Conservation (phyloP, 2,888 invertebrate species). For the Frankliniella fusca region DNA sequence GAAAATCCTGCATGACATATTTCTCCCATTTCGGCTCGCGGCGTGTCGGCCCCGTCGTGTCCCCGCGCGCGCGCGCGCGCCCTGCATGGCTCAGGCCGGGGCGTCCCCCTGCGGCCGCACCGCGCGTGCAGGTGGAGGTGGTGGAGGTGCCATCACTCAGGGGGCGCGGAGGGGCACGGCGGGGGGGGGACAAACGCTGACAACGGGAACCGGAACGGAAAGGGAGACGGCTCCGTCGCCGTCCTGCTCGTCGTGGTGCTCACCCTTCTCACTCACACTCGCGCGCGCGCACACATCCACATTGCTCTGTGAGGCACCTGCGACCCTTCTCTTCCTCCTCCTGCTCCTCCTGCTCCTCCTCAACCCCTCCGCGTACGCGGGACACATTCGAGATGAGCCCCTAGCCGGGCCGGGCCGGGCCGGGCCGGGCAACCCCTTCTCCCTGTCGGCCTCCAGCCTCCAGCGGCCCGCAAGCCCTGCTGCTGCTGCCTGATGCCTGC, state of each 20-base stretch:
- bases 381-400: background rate
- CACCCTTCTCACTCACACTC: too few relatives aligned
- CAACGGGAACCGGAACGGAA: too few relatives aligned
- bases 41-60: background rate
- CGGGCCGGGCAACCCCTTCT: too few relatives aligned
- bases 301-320: too few relatives aligned
- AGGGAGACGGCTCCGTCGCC: too few relatives aligned
- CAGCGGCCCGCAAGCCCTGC: too few relatives aligned
- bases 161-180: background rate
- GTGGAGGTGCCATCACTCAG: background rate
- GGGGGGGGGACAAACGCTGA: too few relatives aligned
- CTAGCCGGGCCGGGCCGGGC: too few relatives aligned
- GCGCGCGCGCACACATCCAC: too few relatives aligned
- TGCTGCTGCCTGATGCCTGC: background rate
- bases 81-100: background rate
- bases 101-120: background rate
- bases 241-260: too few relatives aligned
- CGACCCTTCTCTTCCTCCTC: background rate
- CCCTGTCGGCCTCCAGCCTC: too few relatives aligned
- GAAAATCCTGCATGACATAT: conserved; percentile 25
- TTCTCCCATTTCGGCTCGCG: background rate
- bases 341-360: background rate
- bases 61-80: too few relatives aligned
- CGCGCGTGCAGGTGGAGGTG: background rate
- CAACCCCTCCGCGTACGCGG: background rate